Evolutionary conservation across 2,888 invertebrate genomes (phyloP), one percentile per base, ranked within the genome.

Genomic region (Synanthedon vespiformis): DNA sequence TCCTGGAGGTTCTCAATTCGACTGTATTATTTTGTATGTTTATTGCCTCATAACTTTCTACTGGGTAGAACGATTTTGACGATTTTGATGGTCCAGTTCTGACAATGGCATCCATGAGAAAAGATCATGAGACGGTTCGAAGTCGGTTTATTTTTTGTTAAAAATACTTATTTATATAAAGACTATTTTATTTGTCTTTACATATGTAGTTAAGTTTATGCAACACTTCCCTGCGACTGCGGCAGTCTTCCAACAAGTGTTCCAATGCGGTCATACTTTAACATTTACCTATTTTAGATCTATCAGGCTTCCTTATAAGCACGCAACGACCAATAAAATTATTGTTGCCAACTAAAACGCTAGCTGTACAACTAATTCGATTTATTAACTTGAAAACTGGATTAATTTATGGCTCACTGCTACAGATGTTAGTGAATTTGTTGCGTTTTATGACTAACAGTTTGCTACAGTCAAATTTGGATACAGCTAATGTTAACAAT

Each of bases 361-460:
- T 50, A 12, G 48, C 47, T 51, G 50, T 50, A 48, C 49, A 27
- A 51, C 48, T 54, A 52, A 54, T 52, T 51, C 54, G 48, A 54
- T 54, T 54, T 54, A 54, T 54, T 51, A 51, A 27, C 53, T 18
- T 18, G n/a, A 51, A 22, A 53, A 48, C 48, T 48, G 40, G 48
- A 40, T 52, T 18, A 44, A 44, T 44, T 44, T 44, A n/a, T 44
- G 0, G 44, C 14, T 10, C 8, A 13, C 11, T 44, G 44, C 14
- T 44, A 13, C 34, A 54, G 52, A 55, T 55, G 57, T 58, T 52
- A 57, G 59, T 51, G 53, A 57, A 59, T 58, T 59, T 56, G 58
- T 56, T 54, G 41, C 44, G 10, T 34, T 55, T 41, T 51, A 41
- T 41, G 18, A 50, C 41, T 51, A 44, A 49, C 44, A 44, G n/a